Evolutionary conservation across 1,140 invertebrate species (phyloP), one percentile per base, ranked within the genome.

Genomic region (Medauroidea extradentata): DNA sequence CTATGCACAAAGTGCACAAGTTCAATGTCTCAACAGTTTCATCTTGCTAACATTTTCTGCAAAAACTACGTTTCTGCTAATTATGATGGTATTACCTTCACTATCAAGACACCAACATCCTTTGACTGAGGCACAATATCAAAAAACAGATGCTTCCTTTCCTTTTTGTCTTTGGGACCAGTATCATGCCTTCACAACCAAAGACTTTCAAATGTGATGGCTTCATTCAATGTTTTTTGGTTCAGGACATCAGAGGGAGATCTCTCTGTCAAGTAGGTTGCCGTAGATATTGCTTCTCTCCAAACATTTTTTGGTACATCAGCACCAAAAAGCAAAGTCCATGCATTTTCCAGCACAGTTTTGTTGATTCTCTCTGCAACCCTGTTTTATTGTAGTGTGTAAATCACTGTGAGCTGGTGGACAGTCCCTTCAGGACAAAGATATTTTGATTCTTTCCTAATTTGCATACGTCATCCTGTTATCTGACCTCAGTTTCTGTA

Each of bases 381-480:
- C 4, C 76, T 75, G 64, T 79, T 78, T 63, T 77, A 71, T 58
- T 77, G 64, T 19, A 74, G 74, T 8, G 67, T 73, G 53, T 75
- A 67, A 7, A 57, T 41, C n/a, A 59, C 53, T 16, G 66, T 66
- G 13, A 21, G 58, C 29, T 71, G 54, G 53, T 67, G 65, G 5
- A 49, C 41, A 8, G 73, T 71, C 1, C 71, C 73, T 38, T 62
- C 38, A 5, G 46, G 23, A 4, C 41, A 53, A 8, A 67, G 58
- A 23, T 46, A 46, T 46, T 25, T n/a, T n/a, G n/a, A n/a, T n/a
- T n/a, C n/a, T n/a, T n/a, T 25, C 44, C 13, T 46, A 5, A 46
- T 48, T 59, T 13, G 14, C n/a, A 56, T 67, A 74, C 65, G 75
- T 70, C 24, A 18, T 58, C 34, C 71, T 72, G 54, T 75, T 75